Evolutionary conservation across 2,888 invertebrate species (phyloP).

Genomic region (Drosophila peninsularis): DNA sequence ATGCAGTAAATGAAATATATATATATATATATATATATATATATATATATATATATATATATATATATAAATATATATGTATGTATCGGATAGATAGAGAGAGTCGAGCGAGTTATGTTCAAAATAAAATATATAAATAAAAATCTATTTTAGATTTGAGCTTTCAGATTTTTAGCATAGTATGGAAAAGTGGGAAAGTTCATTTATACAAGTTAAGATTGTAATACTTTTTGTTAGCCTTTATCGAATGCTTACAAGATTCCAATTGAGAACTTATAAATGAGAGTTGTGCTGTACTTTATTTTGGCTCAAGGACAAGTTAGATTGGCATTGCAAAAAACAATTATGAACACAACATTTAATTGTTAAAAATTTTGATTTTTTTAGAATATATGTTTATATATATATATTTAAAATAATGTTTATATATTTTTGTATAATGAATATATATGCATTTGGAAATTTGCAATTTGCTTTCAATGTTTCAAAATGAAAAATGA

Average conservation of each 20-base stretch:
- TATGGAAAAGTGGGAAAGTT: not conserved
- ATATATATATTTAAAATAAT: slow-evolving; percentile 40
- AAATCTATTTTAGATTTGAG: not conserved
- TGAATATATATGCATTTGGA: slow-evolving; percentile 53
- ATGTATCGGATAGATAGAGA: slow-evolving; percentile 24
- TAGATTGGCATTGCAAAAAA: slow-evolving; percentile 68
- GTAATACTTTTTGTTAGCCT: not conserved
- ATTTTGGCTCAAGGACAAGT: slow-evolving; percentile 62
- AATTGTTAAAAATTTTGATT: slow-evolving; percentile 50
- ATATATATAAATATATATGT: slow-evolving; percentile 21
- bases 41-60: slow-evolving; percentile 12
- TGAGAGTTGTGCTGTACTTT: slow-evolving; percentile 43
- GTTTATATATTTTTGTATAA: slow-evolving; percentile 42
- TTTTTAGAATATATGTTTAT: slow-evolving; percentile 47
- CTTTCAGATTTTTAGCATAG: not conserved
- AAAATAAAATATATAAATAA: not conserved
- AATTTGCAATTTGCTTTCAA: slow-evolving; percentile 45
- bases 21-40: slow-evolving; percentile 15
- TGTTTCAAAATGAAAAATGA: slow-evolving; percentile 23
- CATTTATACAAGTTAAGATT: not conserved
- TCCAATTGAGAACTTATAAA: slow-evolving; percentile 50
- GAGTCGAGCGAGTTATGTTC: slow-evolving; percentile 1
- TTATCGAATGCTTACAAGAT: not conserved
- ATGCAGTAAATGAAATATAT: slow-evolving; percentile 30
- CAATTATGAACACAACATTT: slow-evolving; percentile 72